A percentile compares a stretch with the other conserved stretches of the same genome.
Evolutionary conservation across 2,888 invertebrate genomes (phyloP).

Genomic region (Ophraella communa): DNA sequence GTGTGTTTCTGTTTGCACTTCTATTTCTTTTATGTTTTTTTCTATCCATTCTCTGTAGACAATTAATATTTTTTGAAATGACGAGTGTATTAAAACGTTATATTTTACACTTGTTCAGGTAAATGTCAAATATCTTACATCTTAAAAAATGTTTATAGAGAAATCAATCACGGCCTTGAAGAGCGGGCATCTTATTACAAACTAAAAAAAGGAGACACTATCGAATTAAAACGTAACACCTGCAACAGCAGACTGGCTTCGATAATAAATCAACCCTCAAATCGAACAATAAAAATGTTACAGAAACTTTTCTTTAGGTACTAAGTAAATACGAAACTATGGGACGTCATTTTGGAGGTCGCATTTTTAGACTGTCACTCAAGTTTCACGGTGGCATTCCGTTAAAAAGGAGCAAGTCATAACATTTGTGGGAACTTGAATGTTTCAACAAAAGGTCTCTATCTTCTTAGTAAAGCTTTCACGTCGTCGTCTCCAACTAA

Average conservation of each 20-base stretch:
- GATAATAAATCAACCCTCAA: constrained; percentile 2
- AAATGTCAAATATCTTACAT: no score
- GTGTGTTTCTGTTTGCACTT: no score
- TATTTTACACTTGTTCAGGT: no score
- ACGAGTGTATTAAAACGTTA: no score
- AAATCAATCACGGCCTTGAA: no score
- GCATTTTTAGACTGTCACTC: constrained; percentile 35
- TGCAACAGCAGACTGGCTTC: background rate
- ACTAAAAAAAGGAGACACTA: no score
- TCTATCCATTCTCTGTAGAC: no score
- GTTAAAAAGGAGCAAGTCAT: constrained; percentile 44
- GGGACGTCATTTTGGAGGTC: constrained; percentile 20
- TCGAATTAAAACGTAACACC: background rate
- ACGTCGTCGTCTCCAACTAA: constrained; percentile 17
- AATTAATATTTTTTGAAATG: no score
- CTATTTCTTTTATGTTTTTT: no score
- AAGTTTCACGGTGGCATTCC: constrained; percentile 42
- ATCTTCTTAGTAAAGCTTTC: constrained; percentile 23
- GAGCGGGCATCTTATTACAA: no score
- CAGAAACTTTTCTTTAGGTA: constrained; percentile 4
- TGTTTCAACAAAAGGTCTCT: constrained; percentile 18
- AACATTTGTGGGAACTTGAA: constrained; percentile 41
- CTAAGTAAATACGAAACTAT: constrained; percentile 16
- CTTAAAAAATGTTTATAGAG: no score
- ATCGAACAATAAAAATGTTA: background rate